Base-by-base conservation (phyloP, 2,797 vertebrate species). In the Caiman crocodilus region DNA sequence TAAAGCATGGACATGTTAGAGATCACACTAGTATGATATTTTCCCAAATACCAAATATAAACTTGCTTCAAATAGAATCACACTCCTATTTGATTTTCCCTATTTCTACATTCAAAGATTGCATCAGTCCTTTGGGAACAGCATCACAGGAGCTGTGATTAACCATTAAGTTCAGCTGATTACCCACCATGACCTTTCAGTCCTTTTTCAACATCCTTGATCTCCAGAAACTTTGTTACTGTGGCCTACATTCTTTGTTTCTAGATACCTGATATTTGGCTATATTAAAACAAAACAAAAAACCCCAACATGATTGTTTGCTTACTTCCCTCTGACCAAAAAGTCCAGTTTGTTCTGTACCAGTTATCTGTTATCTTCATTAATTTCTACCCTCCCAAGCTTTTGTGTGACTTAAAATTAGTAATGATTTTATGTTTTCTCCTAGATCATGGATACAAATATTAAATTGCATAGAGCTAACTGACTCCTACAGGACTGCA, bases 61-160 rank as follows among this genome's bases (percentile, higher is more conserved):
- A 50, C 84, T 2, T 55, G 57, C 30, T 0, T 50, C 2, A 5
- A 35, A 57, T 23, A 71, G 42, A 0, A 59, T n/a, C 60, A 21
- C 1, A 0, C 25, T 23, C 59, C 7, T 0, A 0, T 2, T 5
- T 0, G 15, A 73, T 61, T 18, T 21, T 21, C 32, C 7, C 0
- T 20, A 2, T 26, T 71, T 2, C 2, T 30, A 3, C 1, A 0
- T 16, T 63, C 9, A 56, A 2, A 80, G 69, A 11, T n/a, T 3
- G 0, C 59, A 0, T 23, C 65, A 0, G 0, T n/a, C 15, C 2
- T 42, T 14, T 5, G 0, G 1, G 50, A 5, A 3, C 1, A n/a
- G 8, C 83, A 50, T 25, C 56, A 57, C 71, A 42, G 71, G 57
- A 35, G 25, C 76, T 59, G 57, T n/a, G 30, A 25, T 42, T 42